Conservation (phyloP, 2,113 vertebrate genomes). For the Mixornis gularis region DNA sequence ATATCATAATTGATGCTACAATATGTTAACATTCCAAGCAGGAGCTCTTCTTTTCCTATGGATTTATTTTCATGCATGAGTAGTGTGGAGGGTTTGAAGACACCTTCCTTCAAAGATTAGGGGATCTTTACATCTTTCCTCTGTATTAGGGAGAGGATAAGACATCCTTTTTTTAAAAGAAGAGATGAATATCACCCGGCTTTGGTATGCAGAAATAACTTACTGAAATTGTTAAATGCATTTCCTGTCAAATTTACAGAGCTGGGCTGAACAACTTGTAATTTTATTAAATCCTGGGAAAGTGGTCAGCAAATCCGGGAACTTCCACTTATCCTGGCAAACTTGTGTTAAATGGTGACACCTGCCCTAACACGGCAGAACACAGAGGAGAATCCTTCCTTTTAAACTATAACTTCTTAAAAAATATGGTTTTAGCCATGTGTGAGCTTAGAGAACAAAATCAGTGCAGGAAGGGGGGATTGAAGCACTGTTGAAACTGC, state of each 20-base stretch:
- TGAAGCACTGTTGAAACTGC: background rate
- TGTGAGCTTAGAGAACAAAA: background rate
- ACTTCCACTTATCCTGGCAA: background rate
- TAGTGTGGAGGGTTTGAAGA: background rate
- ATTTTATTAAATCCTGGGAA: background rate
- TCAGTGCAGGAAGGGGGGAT: background rate
- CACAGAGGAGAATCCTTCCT: background rate
- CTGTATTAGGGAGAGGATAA: background rate
- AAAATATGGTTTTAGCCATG: background rate
- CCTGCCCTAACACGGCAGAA: background rate
- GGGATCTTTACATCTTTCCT: background rate
- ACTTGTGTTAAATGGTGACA: background rate
- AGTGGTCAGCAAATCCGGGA: background rate
- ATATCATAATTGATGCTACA: slow-evolving; percentile 34
- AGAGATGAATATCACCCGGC: background rate
- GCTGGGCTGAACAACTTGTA: background rate
- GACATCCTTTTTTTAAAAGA: background rate
- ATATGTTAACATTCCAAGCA: slow-evolving; percentile 11
- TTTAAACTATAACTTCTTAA: background rate
- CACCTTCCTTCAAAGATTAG: background rate
- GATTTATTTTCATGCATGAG: background rate
- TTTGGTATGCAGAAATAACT: slow-evolving; percentile 12
- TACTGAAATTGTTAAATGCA: background rate
- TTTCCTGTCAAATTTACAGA: background rate
- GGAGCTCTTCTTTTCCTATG: background rate